Evolutionary conservation across 2,113 vertebrate species (phyloP), one percentile per base, ranked within the genome.

Genomic region (Desmodus rotundus): DNA sequence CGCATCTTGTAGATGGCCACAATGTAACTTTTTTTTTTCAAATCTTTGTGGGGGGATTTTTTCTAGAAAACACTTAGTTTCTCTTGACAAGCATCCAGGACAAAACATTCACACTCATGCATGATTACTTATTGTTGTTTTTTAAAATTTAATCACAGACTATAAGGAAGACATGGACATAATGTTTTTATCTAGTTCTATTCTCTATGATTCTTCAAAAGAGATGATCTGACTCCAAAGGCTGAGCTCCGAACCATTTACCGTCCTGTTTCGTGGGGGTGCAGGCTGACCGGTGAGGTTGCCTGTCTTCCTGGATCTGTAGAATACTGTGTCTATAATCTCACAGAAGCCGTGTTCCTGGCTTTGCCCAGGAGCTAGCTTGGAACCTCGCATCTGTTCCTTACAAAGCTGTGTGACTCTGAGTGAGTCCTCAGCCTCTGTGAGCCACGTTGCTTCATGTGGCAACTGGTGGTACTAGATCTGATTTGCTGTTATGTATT

Each of bases 21-120:
- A 65, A 61, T 72, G 17, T 38, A n/a, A 76, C 41, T 41, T 76
- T 96, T 74, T 74, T 80, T 50, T 94, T 74, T 45, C 15, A 26
- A 11, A 73, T 47, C 28, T 67, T 36, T 89, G 58, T 85, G 54
- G 45, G 7, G 45, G 43, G 43, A 8, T 91, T 50, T 61, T 76
- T 86, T 67, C 70, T 97, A 47, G 36, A 86, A 95, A 96, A 92
- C n/a, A 58, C 86, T 87, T 78, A 52, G 36, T 70, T 87, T 89
- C 73, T 86, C 50, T 24, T 63, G 81, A 78, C 17, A 58, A 38
- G 83, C 54, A 47, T 67, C 45, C 43, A 97, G 43, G 81, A 84
- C 9, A 78, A 81, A 45, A 33, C 9, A 41, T 7, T 36, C 41
- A 81, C 17, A n/a, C 0, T 68, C 33, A 8, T 14, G 24, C 14